phyloP scores from a whole-genome alignment of 2,888 invertebrate species.

The Uloborus plumipes region DNA sequence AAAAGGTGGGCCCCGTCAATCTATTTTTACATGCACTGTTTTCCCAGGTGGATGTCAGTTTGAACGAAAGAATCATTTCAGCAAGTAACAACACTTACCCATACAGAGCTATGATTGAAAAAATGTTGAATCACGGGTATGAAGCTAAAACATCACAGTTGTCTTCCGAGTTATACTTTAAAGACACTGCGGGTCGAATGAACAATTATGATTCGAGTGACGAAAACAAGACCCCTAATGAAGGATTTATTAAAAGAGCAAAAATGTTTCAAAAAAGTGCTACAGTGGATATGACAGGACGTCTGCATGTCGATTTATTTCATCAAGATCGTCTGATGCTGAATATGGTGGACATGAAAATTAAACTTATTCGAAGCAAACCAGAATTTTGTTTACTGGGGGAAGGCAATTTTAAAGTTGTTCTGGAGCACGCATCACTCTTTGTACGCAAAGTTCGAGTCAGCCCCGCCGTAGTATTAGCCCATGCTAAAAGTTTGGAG shows the following conservation, averaged over 20 bases:
- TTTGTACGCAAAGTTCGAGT: conserved; percentile 65
- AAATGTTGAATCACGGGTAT: conserved; percentile 21
- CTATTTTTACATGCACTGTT: conserved; percentile 19
- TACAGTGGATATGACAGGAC: conserved; percentile 37
- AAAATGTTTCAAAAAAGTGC: conserved; percentile 6
- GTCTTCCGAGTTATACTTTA: conserved; percentile 10
- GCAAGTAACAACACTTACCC: conserved; percentile 19
- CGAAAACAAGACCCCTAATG: conserved; percentile 10
- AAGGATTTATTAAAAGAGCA: conserved; percentile 22
- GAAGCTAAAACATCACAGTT: conserved; percentile 30
- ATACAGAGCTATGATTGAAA: conserved; percentile 20
- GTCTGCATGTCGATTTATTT: conserved; percentile 43
- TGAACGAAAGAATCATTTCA: conserved; percentile 38
- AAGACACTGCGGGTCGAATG: conserved; percentile 15
- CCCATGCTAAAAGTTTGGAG: conserved; percentile 4
- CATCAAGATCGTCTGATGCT: conserved; percentile 37
- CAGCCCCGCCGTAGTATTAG: conserved; percentile 66
- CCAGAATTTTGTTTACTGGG: conserved; percentile 44
- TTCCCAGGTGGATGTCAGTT: conserved; percentile 9
- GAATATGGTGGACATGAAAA: conserved; percentile 14
- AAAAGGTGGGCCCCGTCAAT: conserved; percentile 17
- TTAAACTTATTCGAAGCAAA: conserved; percentile 49
- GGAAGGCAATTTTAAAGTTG: conserved; percentile 49
- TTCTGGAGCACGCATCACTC: conserved; percentile 66
- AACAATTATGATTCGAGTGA: neutral